phyloP scores from a whole-genome alignment of 2,888 invertebrate genomes.

The Phanerotoma sp. region DNA sequence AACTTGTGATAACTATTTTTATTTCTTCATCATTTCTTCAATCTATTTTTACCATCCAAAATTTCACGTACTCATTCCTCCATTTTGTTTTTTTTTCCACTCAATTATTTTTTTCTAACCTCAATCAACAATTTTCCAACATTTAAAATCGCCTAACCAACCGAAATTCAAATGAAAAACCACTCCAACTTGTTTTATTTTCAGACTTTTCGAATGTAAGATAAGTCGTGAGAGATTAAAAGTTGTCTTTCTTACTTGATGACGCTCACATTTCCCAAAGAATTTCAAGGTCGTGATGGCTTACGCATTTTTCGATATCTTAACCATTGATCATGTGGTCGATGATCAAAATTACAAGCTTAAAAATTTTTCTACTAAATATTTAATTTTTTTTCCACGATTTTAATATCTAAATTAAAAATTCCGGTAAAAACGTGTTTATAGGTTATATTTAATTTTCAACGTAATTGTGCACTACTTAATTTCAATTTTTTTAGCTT shows the following conservation, averaged over 20 bases:
- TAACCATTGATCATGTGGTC: conserved; percentile 5
- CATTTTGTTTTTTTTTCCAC: not conserved
- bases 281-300: conserved; percentile 32
- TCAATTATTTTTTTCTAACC: not conserved
- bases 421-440: no score
- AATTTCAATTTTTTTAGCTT: no score
- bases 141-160: no score
- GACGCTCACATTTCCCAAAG: conserved; percentile 27
- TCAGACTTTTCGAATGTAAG: not conserved
- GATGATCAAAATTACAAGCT: conserved; percentile 2
- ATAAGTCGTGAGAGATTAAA: not conserved
- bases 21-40: no score
- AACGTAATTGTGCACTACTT: no score
- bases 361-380: not conserved
- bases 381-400: not conserved
- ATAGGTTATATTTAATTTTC: no score
- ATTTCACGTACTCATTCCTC: no score
- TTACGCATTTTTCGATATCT: conserved; percentile 1
- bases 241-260: not conserved
- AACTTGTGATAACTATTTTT: no score
- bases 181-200: not conserved
- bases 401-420: no score
- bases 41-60: no score
- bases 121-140: no score
- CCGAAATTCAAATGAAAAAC: no score